These are phyloP conservation scores for Mylabris sibirica DNA, from an alignment of 2,888 invertebrate species.

Conservation along the genomic window DNA sequence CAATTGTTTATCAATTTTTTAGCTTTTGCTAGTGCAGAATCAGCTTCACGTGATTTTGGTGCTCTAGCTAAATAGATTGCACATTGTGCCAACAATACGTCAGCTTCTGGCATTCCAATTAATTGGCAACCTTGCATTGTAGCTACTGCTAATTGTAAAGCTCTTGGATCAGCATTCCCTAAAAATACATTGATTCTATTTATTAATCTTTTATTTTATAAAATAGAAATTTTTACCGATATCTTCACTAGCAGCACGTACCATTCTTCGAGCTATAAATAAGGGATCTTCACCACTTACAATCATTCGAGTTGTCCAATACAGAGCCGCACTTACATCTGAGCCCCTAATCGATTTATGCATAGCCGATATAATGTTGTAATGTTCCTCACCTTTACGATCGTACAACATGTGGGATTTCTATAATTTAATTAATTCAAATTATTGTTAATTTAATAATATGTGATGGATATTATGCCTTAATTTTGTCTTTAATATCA, in stretches of 20 bases:
- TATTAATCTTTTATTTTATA: conserved; percentile 3
- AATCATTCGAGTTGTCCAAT: conserved; percentile 83
- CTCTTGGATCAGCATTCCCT: conserved; percentile 74
- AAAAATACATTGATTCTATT: background rate
- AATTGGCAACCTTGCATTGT: conserved; percentile 82
- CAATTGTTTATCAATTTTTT: conserved; percentile 67
- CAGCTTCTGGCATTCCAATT: conserved; percentile 83
- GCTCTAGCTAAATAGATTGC: conserved; percentile 80
- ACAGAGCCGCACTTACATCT: conserved; percentile 81
- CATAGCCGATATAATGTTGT: conserved; percentile 81
- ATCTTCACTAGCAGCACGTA: conserved; percentile 80
- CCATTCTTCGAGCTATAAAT: conserved; percentile 77
- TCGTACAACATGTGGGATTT: conserved; percentile 82
- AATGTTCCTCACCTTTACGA: conserved; percentile 82
- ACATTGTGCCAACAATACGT: conserved; percentile 79
- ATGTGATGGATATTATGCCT: conserved; percentile 59
- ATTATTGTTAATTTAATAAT: background rate
- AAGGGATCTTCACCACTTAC: conserved; percentile 82
- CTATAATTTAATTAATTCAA: conserved; percentile 58
- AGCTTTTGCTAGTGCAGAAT: conserved; percentile 64
- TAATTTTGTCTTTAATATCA: conserved; percentile 76
- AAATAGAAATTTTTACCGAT: conserved; percentile 65
- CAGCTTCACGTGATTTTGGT: conserved; percentile 73
- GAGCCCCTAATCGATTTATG: conserved; percentile 85
- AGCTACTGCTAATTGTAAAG: conserved; percentile 73